Evolutionary conservation across 2,113 vertebrate genomes (phyloP).

Genomic region (Boulengeromyrus knoepffleri): DNA sequence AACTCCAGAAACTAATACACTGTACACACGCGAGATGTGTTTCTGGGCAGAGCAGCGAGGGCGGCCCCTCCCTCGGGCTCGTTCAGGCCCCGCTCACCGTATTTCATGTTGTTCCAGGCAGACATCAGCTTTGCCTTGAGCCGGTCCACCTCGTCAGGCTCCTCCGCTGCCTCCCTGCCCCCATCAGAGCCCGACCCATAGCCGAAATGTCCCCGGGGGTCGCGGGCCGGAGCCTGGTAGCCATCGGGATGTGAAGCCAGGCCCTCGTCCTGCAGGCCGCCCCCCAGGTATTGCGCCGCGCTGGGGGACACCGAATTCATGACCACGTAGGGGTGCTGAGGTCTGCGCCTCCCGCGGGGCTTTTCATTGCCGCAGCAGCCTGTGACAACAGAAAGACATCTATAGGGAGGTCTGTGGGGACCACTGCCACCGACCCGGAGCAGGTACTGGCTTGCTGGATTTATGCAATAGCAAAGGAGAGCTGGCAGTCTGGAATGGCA

Average conservation of each 20-base stretch:
- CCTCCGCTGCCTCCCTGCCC: slow-evolving; percentile 39
- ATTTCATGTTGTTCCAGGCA: slow-evolving; percentile 86
- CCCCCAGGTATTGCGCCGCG: slow-evolving; percentile 67
- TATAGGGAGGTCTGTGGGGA: not conserved
- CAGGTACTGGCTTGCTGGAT: not conserved
- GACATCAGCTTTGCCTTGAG: slow-evolving; percentile 80
- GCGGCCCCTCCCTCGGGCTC: not conserved
- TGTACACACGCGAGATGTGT: not conserved
- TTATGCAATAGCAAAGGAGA: not conserved
- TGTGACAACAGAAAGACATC: slow-evolving; percentile 14
- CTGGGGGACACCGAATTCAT: slow-evolving; percentile 84
- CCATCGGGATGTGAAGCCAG: slow-evolving; percentile 40
- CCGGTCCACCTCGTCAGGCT: slow-evolving; percentile 80
- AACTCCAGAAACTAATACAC: not conserved
- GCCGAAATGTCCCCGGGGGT: slow-evolving; percentile 47
- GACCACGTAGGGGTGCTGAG: slow-evolving; percentile 28
- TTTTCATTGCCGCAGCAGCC: slow-evolving; percentile 43
- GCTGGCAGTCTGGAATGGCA: not conserved
- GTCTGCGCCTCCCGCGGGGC: slow-evolving; percentile 18
- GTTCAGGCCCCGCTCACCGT: slow-evolving; percentile 56
- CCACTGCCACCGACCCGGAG: not conserved
- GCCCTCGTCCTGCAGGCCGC: slow-evolving; percentile 58
- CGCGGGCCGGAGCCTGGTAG: slow-evolving; percentile 39
- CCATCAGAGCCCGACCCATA: slow-evolving; percentile 31
- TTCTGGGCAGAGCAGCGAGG: not conserved